Conservation (phyloP, 2,888 invertebrate genomes). For the Eurytoma californica region DNA sequence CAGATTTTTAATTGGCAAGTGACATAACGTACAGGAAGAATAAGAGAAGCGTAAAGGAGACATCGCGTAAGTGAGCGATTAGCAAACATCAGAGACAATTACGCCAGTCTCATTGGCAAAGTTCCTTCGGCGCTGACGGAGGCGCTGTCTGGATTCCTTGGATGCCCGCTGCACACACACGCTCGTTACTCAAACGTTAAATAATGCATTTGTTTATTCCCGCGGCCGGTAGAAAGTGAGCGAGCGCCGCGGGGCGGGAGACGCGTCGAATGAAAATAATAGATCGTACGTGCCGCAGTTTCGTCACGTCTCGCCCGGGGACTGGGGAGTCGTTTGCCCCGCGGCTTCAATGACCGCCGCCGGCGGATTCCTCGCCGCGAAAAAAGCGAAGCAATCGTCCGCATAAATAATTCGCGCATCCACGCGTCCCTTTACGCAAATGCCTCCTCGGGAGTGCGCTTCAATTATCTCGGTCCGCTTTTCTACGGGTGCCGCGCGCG, state of each 20-base stretch:
- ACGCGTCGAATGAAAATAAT: slow-evolving; percentile 57
- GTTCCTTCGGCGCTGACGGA: neutral
- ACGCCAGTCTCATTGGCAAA: slow-evolving; percentile 1
- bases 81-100: slow-evolving; percentile 10
- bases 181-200: slow-evolving; percentile 53
- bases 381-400: neutral
- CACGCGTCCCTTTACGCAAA: neutral
- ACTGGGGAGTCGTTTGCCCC: slow-evolving; percentile 34
- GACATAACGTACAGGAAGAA: neutral
- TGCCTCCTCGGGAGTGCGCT: neutral
- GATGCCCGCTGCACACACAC: neutral
- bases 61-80: neutral
- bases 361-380: slow-evolving; percentile 6
- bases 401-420: slow-evolving; percentile 41
- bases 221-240: slow-evolving; percentile 59
- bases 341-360: slow-evolving; percentile 1
- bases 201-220: slow-evolving; percentile 66
- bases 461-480: neutral
- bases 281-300: slow-evolving; percentile 57
- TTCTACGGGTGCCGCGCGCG: neutral
- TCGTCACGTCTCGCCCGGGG: slow-evolving; percentile 38
- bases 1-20: neutral
- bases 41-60: neutral
- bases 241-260: slow-evolving; percentile 35
- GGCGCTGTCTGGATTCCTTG: neutral